phyloP scores from a whole-genome alignment of 2,888 invertebrate genomes.

The Morpho deidamia region DNA sequence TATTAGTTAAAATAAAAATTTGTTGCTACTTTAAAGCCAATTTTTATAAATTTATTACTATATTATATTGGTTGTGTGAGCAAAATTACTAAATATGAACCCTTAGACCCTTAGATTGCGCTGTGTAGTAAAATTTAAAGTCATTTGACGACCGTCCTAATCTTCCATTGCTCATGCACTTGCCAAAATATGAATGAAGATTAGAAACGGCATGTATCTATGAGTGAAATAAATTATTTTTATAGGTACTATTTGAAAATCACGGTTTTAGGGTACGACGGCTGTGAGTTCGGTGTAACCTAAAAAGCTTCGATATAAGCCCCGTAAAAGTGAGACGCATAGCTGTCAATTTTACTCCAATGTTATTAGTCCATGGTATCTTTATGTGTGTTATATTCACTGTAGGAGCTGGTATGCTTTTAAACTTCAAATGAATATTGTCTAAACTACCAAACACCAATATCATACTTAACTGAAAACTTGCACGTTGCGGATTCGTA shows the following conservation, averaged over 20 bases:
- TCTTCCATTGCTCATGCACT: conserved; percentile 3
- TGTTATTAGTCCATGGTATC: not conserved
- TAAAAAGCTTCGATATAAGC: conserved; percentile 1
- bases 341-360: not conserved
- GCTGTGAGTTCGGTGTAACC: not conserved
- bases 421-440: too few species aligned
- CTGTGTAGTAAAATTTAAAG: not conserved
- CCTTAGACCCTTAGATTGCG: not conserved
- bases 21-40: too few species aligned
- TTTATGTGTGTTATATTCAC: too few species aligned
- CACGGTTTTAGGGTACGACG: not conserved
- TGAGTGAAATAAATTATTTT: not conserved
- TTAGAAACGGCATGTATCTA: not conserved
- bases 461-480: too few species aligned
- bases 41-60: too few species aligned
- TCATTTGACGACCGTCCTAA: not conserved
- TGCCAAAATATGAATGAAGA: conserved; percentile 3
- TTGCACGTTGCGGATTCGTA: too few species aligned
- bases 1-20: too few species aligned
- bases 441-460: too few species aligned
- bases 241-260: not conserved
- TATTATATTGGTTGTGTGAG: too few species aligned
- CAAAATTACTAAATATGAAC: too few species aligned
- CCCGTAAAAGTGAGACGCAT: not conserved
- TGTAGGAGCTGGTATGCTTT: too few species aligned